Percentiles rank a stretch among this genome's conserved stretches.
Conservation (phyloP, 2,797 vertebrate species). For the Pagetopsis macropterus region DNA sequence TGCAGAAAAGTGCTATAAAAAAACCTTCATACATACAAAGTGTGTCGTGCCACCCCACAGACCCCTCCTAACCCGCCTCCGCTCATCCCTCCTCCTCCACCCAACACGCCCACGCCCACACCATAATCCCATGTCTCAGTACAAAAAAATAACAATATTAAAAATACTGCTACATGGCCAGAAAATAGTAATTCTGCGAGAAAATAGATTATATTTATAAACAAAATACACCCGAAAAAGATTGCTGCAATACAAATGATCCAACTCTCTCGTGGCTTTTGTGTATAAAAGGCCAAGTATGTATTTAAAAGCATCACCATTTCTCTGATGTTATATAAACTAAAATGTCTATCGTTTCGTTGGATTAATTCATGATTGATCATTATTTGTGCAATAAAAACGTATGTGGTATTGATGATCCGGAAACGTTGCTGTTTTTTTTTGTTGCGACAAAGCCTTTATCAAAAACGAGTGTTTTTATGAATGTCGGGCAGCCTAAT, state of each 20-base stretch:
- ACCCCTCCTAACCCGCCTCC: slow-evolving; percentile 80
- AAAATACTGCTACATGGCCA: slow-evolving; percentile 66
- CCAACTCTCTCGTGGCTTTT: background rate
- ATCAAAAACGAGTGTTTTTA: slow-evolving; percentile 59
- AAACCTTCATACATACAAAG: slow-evolving; percentile 89
- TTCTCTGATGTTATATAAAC: slow-evolving; percentile 5
- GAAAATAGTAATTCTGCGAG: slow-evolving; percentile 49
- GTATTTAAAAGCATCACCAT: slow-evolving; percentile 31
- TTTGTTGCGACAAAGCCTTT: slow-evolving; percentile 44
- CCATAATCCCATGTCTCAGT: slow-evolving; percentile 85
- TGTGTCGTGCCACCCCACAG: slow-evolving; percentile 88
- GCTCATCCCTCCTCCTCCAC: slow-evolving; percentile 78
- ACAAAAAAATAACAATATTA: slow-evolving; percentile 51
- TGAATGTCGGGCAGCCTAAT: slow-evolving; percentile 62
- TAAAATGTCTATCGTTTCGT: slow-evolving; percentile 39
- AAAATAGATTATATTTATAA: slow-evolving; percentile 41
- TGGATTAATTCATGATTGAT: slow-evolving; percentile 37
- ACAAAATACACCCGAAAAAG: slow-evolving; percentile 21
- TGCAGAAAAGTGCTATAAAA: slow-evolving; percentile 91
- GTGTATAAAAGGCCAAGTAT: slow-evolving; percentile 43
- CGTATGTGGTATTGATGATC: slow-evolving; percentile 21
- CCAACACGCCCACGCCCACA: slow-evolving; percentile 83
- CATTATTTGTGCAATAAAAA: slow-evolving; percentile 26
- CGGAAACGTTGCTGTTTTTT: slow-evolving; percentile 25
- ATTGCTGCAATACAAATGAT: slow-evolving; percentile 19